Evolutionary conservation across 2,113 vertebrate genomes (phyloP), one percentile per base, ranked within the genome.

Genomic region (Rafetus swinhoei): DNA sequence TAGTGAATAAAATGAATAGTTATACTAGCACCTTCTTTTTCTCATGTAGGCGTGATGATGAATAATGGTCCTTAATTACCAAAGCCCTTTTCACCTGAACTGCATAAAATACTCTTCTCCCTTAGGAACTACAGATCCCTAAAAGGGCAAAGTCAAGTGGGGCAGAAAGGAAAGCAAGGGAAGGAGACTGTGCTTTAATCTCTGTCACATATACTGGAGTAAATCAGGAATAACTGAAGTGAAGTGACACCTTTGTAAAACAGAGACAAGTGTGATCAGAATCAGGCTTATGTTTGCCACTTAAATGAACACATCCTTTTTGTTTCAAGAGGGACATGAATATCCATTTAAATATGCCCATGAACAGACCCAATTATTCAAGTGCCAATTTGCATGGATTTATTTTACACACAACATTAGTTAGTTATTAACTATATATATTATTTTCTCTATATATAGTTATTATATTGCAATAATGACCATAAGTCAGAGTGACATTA

Each of bases 61-160:
- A 97, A 86, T 92, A 94, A 95, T 90, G 85, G 84, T 53, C 77
- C 94, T 96, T 95, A 96, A 97, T 96, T 97, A 97, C 94, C 87
- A 91, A 77, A 85, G 7, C 50, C 89, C 86, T 95, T 77, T 84
- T 95, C 79, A 94, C 95, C 94, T 96, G 93, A n/a, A 45, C 89
- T 79, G 62, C 86, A 0, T 79, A 19, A 82, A 82, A 79, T 4
- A 59, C 57, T 88, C 93, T 86, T 84, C 86, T 88, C 69, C 82
- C 92, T 65, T 55, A 76, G 89, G 81, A 96, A 53, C 35, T 81
- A 22, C 2, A 79, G 82, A 39, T 53, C 81, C 82, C 79, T 13
- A 79, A 88, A 85, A 92, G 65, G 81, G 45, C 86, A 93, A 54
- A 90, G 94, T 85, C 69, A 91, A 88, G 91, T 60, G 84, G 45